Evolutionary conservation across 2,797 vertebrate species (phyloP), one percentile per base, ranked within the genome.

Genomic region (Centropyge bicolor): DNA sequence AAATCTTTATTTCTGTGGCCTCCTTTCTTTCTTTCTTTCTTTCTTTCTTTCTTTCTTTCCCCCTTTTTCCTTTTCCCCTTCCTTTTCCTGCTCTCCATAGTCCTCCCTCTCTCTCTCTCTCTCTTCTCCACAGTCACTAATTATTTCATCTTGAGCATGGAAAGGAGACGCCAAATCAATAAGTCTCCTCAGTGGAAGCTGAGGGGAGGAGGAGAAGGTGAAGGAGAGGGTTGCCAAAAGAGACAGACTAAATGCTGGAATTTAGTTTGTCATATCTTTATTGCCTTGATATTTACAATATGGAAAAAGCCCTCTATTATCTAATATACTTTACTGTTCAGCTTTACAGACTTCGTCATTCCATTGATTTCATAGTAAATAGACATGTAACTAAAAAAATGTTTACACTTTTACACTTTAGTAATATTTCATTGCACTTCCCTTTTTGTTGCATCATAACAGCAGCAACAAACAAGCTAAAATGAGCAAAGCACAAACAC

Each of bases 101-200:
- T 27, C 48, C 14, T 78, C 68, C 79, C 64, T 60, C 51, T 35
- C 43, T 31, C 48, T 66, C 40, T 73, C 54, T 46, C 66, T 71
- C 49, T 81, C 64, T 74, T 36, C 74, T 89, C 78, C 66, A 72
- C 80, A 84, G 90, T 89, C 81, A 84, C 92, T 91, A 91, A 91
- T 93, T 94, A 91, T 94, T 93, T 93, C 87, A 85, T 92, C 85
- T 92, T 84, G 84, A 84, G 85, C 87, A 86, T 78, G 82, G 91
- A 89, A 90, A 91, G 76, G 68, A 90, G 86, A 89, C 78, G 70
- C 77, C 84, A 74, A 92, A 94, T 94, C 94, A 95, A 94, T 93
- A 93, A 55, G 88, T 91, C 86, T 89, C 84, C 81, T 87, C 79
- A 22, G 57, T 73, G 59, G 70, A 82, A 65, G 70, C 68, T 61